Percentiles rank a stretch among this genome's conserved stretches.
phyloP scores from a whole-genome alignment of 2,113 vertebrate species.

The Oncorhynchus masou region DNA sequence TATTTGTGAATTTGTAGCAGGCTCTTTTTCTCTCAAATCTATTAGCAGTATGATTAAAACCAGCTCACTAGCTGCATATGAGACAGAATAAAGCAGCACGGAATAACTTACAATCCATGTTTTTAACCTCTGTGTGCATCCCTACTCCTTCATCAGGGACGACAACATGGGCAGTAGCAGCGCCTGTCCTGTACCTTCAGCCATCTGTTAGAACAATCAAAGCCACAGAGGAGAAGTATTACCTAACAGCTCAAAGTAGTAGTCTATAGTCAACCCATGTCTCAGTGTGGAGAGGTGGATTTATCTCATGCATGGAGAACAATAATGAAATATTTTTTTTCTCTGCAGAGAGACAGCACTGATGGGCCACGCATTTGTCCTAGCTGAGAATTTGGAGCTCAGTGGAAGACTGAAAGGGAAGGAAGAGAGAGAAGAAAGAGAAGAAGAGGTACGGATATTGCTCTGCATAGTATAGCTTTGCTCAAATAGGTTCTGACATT shows the following conservation, averaged over 20 bases:
- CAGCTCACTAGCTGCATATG: background rate
- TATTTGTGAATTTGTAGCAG: background rate
- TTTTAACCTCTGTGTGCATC: slow-evolving; percentile 18
- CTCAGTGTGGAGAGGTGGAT: slow-evolving; percentile 19
- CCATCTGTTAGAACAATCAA: slow-evolving; percentile 36
- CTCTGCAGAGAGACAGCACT: background rate
- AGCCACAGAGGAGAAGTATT: slow-evolving; percentile 8
- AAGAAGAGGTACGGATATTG: background rate
- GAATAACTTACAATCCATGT: slow-evolving; percentile 37
- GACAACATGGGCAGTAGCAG: slow-evolving; percentile 2
- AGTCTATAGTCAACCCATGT: slow-evolving; percentile 21
- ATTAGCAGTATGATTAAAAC: background rate
- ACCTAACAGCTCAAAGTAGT: slow-evolving; percentile 3
- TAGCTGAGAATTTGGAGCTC: background rate
- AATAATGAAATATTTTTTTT: slow-evolving; percentile 6
- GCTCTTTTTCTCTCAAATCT: background rate
- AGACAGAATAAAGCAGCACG: slow-evolving; percentile 9
- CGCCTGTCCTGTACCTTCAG: background rate
- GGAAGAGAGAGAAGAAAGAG: background rate
- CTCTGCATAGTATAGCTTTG: background rate
- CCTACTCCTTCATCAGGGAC: slow-evolving; percentile 21
- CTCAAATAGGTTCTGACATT: background rate
- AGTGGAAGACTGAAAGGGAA: background rate
- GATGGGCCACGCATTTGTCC: slow-evolving; percentile 5
- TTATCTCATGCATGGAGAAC: slow-evolving; percentile 4